These are phyloP conservation scores for Bombus turneri DNA, from an alignment of 1,140 invertebrate species.

Conservation along the genomic window DNA sequence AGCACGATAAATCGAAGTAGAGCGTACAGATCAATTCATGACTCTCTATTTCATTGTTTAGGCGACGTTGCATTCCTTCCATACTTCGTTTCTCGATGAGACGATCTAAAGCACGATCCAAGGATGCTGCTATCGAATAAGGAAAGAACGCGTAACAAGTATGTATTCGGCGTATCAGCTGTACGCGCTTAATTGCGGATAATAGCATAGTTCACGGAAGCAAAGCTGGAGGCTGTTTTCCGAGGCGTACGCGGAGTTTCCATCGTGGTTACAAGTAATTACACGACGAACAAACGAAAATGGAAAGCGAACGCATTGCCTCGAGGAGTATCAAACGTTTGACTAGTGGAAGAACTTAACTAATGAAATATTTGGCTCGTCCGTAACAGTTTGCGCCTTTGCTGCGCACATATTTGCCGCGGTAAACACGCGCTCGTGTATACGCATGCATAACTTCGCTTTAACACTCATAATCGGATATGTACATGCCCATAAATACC, in stretches of 20 bases:
- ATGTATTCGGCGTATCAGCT: neutral
- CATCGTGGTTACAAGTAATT: slow-evolving; percentile 52
- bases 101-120: too few relatives aligned
- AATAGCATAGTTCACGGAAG: neutral
- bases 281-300: slow-evolving; percentile 48
- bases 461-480: slow-evolving; percentile 59
- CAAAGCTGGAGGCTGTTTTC: neutral
- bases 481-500: slow-evolving; percentile 25
- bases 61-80: too few relatives aligned
- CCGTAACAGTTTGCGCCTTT: slow-evolving; percentile 21
- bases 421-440: slow-evolving; percentile 38
- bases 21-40: neutral
- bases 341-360: slow-evolving; percentile 57
- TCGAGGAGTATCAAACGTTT: slow-evolving; percentile 36
- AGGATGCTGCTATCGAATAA: too few relatives aligned
- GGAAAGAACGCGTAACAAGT: neutral
- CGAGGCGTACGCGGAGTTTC: neutral
- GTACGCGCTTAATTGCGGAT: neutral
- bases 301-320: slow-evolving; percentile 27
- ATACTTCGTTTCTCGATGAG: too few relatives aligned
- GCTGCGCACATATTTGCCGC: slow-evolving; percentile 53
- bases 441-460: slow-evolving; percentile 58
- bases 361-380: slow-evolving; percentile 61
- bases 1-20: neutral
- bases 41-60: neutral